Percentiles rank a stretch among this genome's conserved stretches.
Conservation (phyloP, 2,888 invertebrate species). For the Hoplodrina ambigua region DNA sequence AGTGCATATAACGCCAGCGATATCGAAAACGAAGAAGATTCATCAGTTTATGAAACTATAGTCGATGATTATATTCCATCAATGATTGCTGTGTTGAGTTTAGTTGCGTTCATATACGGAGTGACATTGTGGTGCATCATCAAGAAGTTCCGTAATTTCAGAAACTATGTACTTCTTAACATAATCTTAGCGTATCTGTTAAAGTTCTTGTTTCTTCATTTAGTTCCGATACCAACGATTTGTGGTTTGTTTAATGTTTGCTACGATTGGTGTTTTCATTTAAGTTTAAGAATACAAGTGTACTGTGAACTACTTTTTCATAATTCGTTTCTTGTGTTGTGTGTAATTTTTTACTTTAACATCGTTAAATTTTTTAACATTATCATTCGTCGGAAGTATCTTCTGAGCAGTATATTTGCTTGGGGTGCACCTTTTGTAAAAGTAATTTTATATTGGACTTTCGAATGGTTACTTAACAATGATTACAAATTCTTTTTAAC, state of each 20-base stretch:
- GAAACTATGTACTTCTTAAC: conserved; percentile 15
- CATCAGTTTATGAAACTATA: too few species aligned
- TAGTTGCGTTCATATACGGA: conserved; percentile 1
- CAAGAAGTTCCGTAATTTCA: conserved; percentile 18
- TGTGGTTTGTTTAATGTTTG: not conserved
- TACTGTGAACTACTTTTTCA: not conserved
- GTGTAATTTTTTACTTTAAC: not conserved
- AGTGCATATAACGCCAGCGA: not conserved
- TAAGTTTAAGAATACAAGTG: too few species aligned
- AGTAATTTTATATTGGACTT: not conserved
- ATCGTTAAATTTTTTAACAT: conserved; percentile 18
- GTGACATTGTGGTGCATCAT: conserved; percentile 6
- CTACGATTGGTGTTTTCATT: too few species aligned
- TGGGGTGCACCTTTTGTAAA: conserved; percentile 19
- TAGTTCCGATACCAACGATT: not conserved
- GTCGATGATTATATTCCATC: not conserved
- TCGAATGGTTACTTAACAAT: not conserved
- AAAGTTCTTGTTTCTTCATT: not conserved
- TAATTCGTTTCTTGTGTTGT: not conserved
- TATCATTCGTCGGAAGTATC: conserved; percentile 20
- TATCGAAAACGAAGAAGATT: too few species aligned
- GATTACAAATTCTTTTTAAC: not conserved
- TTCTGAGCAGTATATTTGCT: conserved; percentile 24
- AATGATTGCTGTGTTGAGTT: conserved; percentile 1
- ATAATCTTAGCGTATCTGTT: not conserved